A percentile compares a stretch with the other conserved stretches of the same genome.
Evolutionary conservation across 2,113 vertebrate genomes (phyloP).

Genomic region (Seriola aureovittata): DNA sequence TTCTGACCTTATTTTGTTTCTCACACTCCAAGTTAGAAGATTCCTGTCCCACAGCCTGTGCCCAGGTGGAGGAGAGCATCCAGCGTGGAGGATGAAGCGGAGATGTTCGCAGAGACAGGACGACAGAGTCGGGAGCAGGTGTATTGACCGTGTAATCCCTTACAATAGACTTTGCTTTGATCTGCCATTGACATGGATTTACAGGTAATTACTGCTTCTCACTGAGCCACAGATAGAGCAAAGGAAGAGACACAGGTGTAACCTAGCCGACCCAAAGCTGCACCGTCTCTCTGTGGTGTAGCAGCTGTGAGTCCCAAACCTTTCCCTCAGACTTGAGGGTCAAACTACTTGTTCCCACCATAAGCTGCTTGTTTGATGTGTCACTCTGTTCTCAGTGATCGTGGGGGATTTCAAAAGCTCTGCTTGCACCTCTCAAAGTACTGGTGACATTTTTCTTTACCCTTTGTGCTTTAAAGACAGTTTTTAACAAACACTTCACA

Average conservation of each 20-base stretch:
- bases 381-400: not conserved
- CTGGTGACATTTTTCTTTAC: not conserved
- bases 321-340: not conserved
- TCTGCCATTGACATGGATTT: conserved; percentile 71
- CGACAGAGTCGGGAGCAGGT: conserved; percentile 26
- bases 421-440: not conserved
- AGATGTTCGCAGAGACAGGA: conserved; percentile 49
- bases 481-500: too few species aligned
- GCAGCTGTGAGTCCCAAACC: not conserved
- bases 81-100: conserved; percentile 36
- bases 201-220: conserved; percentile 66
- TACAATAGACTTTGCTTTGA: conserved; percentile 73
- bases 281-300: not conserved
- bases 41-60: not conserved
- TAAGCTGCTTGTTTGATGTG: not conserved
- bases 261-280: not conserved
- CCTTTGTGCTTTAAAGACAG: too few species aligned
- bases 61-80: conserved; percentile 8
- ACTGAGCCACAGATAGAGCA: conserved; percentile 15
- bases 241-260: not conserved
- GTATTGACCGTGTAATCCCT: conserved; percentile 73
- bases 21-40: not conserved
- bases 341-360: not conserved
- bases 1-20: not conserved
- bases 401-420: not conserved